phyloP scores from a whole-genome alignment of 2,888 invertebrate species.

The Boloria selene region DNA sequence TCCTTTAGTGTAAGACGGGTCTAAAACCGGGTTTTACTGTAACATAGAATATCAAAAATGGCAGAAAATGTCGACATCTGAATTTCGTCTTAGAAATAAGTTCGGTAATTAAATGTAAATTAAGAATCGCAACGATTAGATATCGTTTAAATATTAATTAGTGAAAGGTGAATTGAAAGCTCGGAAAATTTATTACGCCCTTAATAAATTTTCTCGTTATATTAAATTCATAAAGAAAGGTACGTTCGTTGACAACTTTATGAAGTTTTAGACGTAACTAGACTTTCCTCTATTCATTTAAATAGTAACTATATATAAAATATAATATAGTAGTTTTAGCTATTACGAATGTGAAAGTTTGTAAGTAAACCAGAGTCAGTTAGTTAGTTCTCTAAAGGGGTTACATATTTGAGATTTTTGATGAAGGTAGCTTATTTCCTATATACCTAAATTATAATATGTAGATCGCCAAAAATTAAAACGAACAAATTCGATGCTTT shows the following conservation, averaged over 20 bases:
- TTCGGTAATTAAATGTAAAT: slow-evolving; percentile 57
- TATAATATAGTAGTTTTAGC: too few relatives aligned
- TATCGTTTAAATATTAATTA: slow-evolving; percentile 34
- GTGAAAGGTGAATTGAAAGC: slow-evolving; percentile 26
- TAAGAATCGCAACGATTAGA: slow-evolving; percentile 42
- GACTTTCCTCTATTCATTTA: neutral
- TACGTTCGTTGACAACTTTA: neutral
- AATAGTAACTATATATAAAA: neutral
- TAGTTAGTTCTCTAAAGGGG: too few relatives aligned
- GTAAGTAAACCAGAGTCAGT: neutral
- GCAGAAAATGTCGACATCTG: too few relatives aligned
- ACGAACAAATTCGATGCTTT: too few relatives aligned
- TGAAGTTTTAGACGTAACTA: too few relatives aligned
- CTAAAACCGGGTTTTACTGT: too few relatives aligned
- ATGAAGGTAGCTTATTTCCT: too few relatives aligned
- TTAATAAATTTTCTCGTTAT: slow-evolving; percentile 6
- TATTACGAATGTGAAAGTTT: neutral
- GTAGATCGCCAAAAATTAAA: too few relatives aligned
- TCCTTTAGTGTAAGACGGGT: too few relatives aligned
- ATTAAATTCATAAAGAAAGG: slow-evolving; percentile 11
- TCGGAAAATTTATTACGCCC: slow-evolving; percentile 21
- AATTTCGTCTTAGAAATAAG: neutral
- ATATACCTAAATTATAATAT: too few relatives aligned
- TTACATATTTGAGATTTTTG: too few relatives aligned
- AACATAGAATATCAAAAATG: too few relatives aligned